Conservation (phyloP, 2,797 vertebrate genomes). For the Prionace glauca region DNA sequence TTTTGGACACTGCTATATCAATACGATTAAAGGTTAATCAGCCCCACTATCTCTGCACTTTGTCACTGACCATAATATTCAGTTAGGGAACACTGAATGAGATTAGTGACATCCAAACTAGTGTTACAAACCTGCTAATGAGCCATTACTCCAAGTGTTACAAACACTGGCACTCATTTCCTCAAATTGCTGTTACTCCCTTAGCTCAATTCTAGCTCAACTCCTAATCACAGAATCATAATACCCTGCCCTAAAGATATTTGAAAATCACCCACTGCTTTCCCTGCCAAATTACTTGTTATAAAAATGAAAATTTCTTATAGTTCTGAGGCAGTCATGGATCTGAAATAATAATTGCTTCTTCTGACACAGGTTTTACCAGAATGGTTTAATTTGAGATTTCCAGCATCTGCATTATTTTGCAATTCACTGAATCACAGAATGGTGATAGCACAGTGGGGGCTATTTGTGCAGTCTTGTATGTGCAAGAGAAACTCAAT, state of each 20-base stretch:
- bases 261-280: background rate
- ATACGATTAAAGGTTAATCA: background rate
- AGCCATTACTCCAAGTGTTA: background rate
- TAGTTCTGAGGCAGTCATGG: constrained; percentile 48
- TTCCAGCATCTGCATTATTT: too few species aligned
- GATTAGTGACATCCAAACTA: background rate
- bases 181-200: background rate
- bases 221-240: too few species aligned
- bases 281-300: background rate
- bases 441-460: too few species aligned
- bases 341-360: too few species aligned
- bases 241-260: background rate
- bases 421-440: too few species aligned
- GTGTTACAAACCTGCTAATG: background rate
- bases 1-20: background rate
- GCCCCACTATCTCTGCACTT: background rate
- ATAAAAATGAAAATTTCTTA: too few species aligned
- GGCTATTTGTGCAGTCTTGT: too few species aligned
- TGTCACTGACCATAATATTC: background rate
- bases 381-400: too few species aligned
- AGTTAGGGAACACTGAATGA: too few species aligned
- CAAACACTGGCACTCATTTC: background rate
- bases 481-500: too few species aligned
- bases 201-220: background rate
- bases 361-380: too few species aligned